Conservation (phyloP, 2,113 vertebrate species). For the Leuciscus idus region DNA sequence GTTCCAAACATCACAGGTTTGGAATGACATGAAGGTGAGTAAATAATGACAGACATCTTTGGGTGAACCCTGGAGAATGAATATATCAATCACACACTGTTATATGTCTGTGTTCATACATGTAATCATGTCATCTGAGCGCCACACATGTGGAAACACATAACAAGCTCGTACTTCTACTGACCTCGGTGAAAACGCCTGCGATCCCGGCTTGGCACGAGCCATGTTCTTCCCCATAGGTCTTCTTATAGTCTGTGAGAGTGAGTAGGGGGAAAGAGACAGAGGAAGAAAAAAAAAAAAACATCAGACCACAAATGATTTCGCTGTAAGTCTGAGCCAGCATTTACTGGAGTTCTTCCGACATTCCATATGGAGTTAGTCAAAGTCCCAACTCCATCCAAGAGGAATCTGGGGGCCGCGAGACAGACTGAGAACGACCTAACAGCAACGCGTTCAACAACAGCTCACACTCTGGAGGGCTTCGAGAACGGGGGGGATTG, state of each 20-base stretch:
- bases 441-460: slow-evolving; percentile 63
- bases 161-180: slow-evolving; percentile 64
- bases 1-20: not conserved
- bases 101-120: not conserved
- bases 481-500: not conserved
- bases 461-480: slow-evolving; percentile 57
- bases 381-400: slow-evolving; percentile 71
- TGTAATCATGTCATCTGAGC: not conserved
- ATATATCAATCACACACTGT: not conserved
- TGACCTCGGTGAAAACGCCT: slow-evolving; percentile 92
- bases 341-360: slow-evolving; percentile 75
- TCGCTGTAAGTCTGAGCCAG: slow-evolving; percentile 75
- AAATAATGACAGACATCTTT: not conserved
- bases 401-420: slow-evolving; percentile 69
- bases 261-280: slow-evolving; percentile 63
- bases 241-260: slow-evolving; percentile 95
- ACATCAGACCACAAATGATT: slow-evolving; percentile 74
- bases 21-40: not conserved
- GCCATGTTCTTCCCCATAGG: slow-evolving; percentile 97
- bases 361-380: slow-evolving; percentile 80
- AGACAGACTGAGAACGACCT: slow-evolving; percentile 54
- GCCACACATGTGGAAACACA: slow-evolving; percentile 13
- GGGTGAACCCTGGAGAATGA: not conserved
- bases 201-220: slow-evolving; percentile 98
- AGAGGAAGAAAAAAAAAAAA: slow-evolving; percentile 34